Evolutionary conservation across 1,140 invertebrate species (phyloP).

Genomic region (Steinernema khuongi): DNA sequence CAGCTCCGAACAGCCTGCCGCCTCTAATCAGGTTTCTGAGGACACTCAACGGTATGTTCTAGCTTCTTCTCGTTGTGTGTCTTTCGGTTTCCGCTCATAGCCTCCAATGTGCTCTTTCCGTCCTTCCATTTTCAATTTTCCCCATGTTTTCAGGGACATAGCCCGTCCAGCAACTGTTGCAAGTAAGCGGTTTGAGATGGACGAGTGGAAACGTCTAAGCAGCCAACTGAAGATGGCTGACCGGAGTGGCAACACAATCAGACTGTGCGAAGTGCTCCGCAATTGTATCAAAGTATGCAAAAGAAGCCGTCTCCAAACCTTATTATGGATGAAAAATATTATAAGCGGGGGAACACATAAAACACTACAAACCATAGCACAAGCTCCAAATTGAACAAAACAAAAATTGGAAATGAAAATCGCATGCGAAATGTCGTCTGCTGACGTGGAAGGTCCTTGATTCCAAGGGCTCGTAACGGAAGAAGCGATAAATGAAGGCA

Average conservation of each 20-base stretch:
- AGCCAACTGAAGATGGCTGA: neutral
- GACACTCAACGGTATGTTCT: no score
- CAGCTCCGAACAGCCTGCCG: no score
- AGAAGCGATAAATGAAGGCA: no score
- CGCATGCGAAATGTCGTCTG: no score
- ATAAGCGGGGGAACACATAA: neutral
- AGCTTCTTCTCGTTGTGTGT: no score
- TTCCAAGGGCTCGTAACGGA: no score
- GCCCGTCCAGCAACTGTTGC: neutral
- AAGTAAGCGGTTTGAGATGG: neutral
- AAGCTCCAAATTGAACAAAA: neutral
- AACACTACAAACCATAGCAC: neutral
- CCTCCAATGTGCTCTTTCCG: no score
- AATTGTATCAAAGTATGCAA: conserved; percentile 6
- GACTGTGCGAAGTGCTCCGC: neutral
- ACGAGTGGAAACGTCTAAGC: neutral
- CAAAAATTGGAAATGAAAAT: no score
- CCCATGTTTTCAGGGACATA: neutral
- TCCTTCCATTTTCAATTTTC: no score
- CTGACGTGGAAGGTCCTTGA: no score
- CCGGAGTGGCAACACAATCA: neutral
- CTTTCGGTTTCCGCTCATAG: no score
- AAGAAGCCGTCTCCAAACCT: neutral
- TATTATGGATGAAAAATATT: neutral
- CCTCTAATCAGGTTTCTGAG: no score